Conservation (phyloP, 2,797 vertebrate species). For the Paedocypris micromegethes region DNA sequence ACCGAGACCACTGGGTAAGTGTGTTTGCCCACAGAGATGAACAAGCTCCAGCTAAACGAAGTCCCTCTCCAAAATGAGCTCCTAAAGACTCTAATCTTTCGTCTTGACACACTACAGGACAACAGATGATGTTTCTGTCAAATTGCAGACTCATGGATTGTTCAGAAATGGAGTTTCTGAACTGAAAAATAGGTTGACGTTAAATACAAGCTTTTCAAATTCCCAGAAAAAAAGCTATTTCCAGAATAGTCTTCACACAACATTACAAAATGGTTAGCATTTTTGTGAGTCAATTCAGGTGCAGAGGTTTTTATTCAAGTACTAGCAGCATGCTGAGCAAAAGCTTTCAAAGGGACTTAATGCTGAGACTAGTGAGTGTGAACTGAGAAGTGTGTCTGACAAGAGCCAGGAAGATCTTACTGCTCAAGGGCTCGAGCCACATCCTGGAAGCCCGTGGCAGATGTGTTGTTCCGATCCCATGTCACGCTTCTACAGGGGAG, state of each 20-base stretch:
- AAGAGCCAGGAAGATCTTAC: conserved; percentile 62
- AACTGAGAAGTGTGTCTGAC: conserved; percentile 3
- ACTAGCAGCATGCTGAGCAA: neutral
- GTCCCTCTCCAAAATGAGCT: neutral
- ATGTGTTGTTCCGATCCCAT: conserved; percentile 88
- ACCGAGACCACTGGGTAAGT: conserved; percentile 19
- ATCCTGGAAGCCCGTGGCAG: conserved; percentile 81
- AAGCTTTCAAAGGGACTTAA: conserved; percentile 33
- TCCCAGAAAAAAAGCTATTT: conserved; percentile 6
- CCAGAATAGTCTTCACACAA: conserved; percentile 11
- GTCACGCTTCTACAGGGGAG: conserved; percentile 75
- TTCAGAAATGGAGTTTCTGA: conserved; percentile 11
- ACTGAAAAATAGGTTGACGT: conserved; percentile 4
- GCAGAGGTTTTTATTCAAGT: conserved; percentile 3
- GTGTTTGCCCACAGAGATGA: conserved; percentile 1
- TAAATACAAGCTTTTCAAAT: conserved; percentile 3
- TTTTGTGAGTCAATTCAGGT: too few relatives aligned
- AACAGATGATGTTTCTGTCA: neutral
- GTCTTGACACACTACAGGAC: neutral
- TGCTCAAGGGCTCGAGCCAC: conserved; percentile 84
- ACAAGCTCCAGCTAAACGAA: neutral
- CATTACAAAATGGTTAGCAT: too few relatives aligned
- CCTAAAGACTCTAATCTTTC: neutral
- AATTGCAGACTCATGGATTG: neutral
- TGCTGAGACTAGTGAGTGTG: conserved; percentile 17